Percentiles rank a stretch among this genome's conserved stretches.
Evolutionary conservation across 2,888 invertebrate species (phyloP).

Genomic region (Acanthoscelides obtectus): DNA sequence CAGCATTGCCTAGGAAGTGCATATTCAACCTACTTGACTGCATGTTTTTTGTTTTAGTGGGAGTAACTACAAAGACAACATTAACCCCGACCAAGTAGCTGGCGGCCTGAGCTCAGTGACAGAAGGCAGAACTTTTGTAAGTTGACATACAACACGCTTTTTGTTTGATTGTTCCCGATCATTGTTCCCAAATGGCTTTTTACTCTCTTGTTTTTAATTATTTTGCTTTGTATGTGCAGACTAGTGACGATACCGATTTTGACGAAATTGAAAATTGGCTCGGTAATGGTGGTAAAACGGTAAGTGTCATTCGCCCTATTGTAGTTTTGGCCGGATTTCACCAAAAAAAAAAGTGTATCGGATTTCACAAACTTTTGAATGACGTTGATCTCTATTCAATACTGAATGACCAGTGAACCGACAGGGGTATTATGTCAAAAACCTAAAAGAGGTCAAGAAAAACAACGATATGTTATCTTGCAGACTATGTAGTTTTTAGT

Average conservation of each 20-base stretch:
- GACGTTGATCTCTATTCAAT: no score
- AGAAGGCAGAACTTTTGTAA: constrained; percentile 38
- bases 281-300: constrained; percentile 59
- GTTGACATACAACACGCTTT: not conserved
- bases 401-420: no score
- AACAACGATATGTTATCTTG: no score
- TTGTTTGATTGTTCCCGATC: not conserved
- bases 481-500: no score
- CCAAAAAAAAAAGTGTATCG: no score
- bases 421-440: no score
- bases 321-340: no score
- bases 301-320: constrained; percentile 45
- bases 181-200: constrained; percentile 14
- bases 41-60: constrained; percentile 46
- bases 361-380: no score
- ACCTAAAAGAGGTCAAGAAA: no score
- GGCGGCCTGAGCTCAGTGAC: constrained; percentile 49
- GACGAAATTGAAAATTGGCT: constrained; percentile 96
- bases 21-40: no score
- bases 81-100: constrained; percentile 51
- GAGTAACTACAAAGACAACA: constrained; percentile 60
- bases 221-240: constrained; percentile 42
- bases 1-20: no score
- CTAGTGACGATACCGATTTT: constrained; percentile 75
- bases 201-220: constrained; percentile 34